Conservation (phyloP, 2,113 vertebrate genomes). For the Promerops cafer region DNA sequence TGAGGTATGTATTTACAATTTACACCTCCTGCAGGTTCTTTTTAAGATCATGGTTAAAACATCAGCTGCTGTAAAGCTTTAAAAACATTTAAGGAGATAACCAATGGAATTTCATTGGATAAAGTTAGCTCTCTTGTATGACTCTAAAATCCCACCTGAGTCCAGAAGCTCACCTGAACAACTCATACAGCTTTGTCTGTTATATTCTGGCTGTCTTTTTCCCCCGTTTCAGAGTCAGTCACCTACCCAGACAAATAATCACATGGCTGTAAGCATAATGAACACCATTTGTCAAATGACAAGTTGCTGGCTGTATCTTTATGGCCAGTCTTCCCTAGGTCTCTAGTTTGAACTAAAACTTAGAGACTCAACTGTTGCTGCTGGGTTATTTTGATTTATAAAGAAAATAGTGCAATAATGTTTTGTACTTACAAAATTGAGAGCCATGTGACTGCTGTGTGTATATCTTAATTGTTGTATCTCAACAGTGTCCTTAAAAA, state of each 20-base stretch:
- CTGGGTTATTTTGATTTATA: neutral
- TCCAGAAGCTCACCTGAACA: neutral
- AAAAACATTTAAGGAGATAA: neutral
- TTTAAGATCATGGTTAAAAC: neutral
- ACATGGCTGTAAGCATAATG: neutral
- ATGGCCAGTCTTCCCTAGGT: neutral
- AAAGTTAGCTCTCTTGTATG: neutral
- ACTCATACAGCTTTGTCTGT: neutral
- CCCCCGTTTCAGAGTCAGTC: neutral
- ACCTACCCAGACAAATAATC: neutral
- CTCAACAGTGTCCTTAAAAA: neutral
- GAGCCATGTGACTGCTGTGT: neutral
- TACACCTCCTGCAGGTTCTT: neutral
- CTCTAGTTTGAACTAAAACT: neutral
- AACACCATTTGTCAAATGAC: neutral
- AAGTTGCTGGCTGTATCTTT: neutral
- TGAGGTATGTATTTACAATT: neutral
- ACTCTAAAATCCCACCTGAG: neutral
- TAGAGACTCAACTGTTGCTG: neutral
- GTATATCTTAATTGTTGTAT: neutral
- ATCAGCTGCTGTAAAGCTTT: neutral
- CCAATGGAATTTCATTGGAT: neutral
- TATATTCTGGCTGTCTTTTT: neutral
- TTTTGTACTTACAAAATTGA: neutral
- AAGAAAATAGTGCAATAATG: neutral